Evolutionary conservation across 2,113 vertebrate genomes (phyloP).

Genomic region (Pimephales promelas): DNA sequence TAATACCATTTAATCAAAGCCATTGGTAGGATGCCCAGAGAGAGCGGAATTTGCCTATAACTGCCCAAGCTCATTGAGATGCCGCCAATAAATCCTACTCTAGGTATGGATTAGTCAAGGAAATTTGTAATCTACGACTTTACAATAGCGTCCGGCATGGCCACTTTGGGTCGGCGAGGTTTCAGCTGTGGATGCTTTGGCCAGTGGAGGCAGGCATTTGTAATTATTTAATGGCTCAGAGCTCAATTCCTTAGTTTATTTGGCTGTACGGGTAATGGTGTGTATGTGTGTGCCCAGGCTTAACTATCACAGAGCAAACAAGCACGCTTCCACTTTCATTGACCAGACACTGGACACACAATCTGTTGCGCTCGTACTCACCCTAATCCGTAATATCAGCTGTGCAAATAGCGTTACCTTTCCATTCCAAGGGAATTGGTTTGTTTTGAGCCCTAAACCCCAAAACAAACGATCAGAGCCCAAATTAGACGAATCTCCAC

Average conservation of each 20-base stretch:
- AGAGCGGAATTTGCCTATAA: conserved; percentile 15
- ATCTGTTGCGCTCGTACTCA: conserved; percentile 58
- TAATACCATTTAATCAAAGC: conserved; percentile 47
- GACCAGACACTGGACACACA: conserved; percentile 51
- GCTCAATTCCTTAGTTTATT: conserved; percentile 67
- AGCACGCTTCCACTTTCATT: conserved; percentile 48
- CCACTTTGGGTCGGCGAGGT: neutral
- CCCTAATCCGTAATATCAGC: conserved; percentile 62
- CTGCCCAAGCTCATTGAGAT: conserved; percentile 34
- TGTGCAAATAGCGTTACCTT: conserved; percentile 67
- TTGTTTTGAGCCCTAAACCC: conserved; percentile 39
- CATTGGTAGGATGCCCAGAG: conserved; percentile 10
- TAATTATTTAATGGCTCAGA: conserved; percentile 68
- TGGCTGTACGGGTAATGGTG: conserved; percentile 59
- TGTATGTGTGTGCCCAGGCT: conserved; percentile 49
- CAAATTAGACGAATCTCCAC: conserved; percentile 48
- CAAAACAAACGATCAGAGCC: conserved; percentile 51
- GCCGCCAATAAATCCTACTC: neutral
- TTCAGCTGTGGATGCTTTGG: neutral
- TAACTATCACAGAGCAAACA: conserved; percentile 59
- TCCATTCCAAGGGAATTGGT: conserved; percentile 56
- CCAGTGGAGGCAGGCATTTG: conserved; percentile 11
- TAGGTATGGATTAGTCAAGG: conserved; percentile 9
- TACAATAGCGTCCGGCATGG: neutral
- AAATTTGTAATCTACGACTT: conserved; percentile 41